phyloP scores from a whole-genome alignment of 2,797 vertebrate genomes.

The Artibeus lituratus region DNA sequence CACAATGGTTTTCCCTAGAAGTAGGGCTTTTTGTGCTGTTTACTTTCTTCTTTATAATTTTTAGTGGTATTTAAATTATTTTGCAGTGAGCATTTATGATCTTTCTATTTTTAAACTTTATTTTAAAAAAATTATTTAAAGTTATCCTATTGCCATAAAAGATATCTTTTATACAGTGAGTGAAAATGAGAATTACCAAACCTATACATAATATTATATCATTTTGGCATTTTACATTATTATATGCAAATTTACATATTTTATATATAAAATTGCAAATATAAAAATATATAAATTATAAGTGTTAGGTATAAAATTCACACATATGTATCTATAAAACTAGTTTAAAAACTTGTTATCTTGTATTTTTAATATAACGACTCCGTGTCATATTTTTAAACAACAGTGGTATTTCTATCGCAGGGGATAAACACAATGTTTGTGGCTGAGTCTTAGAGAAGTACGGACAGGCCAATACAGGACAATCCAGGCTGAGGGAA shows the following conservation, averaged over 20 bases:
- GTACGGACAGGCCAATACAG: no score
- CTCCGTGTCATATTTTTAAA: background rate
- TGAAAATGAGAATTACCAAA: background rate
- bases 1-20: background rate
- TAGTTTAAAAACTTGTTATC: background rate
- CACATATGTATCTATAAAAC: background rate
- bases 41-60: background rate
- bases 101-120: background rate
- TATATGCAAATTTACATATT: background rate
- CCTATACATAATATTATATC: background rate
- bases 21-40: background rate
- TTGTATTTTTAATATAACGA: background rate
- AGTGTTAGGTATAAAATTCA: background rate
- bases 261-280: background rate
- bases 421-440: background rate
- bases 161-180: background rate
- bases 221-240: background rate
- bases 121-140: background rate
- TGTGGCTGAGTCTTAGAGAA: background rate
- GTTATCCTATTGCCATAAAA: background rate
- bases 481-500: background rate
- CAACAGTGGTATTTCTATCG: background rate
- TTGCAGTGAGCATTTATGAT: background rate
- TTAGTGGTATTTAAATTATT: background rate
- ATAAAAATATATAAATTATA: background rate